phyloP scores from a whole-genome alignment of 2,797 vertebrate species.

The Telmatherina bonti region DNA sequence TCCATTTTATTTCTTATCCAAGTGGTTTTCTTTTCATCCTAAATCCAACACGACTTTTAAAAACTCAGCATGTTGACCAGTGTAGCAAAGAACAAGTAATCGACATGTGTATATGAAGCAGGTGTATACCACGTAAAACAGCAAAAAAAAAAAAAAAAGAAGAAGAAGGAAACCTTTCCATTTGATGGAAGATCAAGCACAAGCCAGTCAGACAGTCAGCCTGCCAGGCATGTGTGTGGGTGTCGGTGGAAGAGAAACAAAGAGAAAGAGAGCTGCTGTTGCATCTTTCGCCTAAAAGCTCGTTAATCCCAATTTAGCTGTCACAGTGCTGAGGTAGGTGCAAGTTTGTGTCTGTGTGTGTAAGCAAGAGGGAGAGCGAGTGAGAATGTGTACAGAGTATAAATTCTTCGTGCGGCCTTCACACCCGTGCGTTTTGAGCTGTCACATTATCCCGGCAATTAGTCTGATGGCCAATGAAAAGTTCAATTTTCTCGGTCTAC shows the following conservation, averaged over 20 bases:
- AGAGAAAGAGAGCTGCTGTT: constrained; percentile 62
- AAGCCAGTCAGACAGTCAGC: constrained; percentile 55
- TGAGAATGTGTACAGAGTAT: constrained; percentile 35
- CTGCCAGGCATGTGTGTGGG: constrained; percentile 50
- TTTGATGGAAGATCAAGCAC: constrained; percentile 73
- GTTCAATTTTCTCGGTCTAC: constrained; percentile 49
- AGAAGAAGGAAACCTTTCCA: constrained; percentile 46
- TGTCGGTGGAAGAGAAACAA: constrained; percentile 66
- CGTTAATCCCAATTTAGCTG: constrained; percentile 77
- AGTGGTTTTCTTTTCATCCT: constrained; percentile 5
- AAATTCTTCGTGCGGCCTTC: constrained; percentile 33
- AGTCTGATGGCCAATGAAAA: constrained; percentile 64
- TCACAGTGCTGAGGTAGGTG: constrained; percentile 64
- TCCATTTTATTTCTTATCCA: constrained; percentile 13
- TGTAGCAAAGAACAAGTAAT: constrained; percentile 23
- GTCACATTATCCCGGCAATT: constrained; percentile 68
- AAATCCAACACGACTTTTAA: constrained; percentile 27
- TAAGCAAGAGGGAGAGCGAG: not conserved
- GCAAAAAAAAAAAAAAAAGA: not conserved
- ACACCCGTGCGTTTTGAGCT: constrained; percentile 38
- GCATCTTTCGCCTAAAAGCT: constrained; percentile 71
- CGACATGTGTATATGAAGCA: constrained; percentile 39
- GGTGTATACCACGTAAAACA: constrained; percentile 41
- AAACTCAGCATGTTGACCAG: constrained; percentile 38
- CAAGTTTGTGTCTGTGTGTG: constrained; percentile 30